A percentile compares a stretch with the other conserved stretches of the same genome.
phyloP scores from a whole-genome alignment of 2,888 invertebrate genomes.

The Caenorhabditis japonica region DNA sequence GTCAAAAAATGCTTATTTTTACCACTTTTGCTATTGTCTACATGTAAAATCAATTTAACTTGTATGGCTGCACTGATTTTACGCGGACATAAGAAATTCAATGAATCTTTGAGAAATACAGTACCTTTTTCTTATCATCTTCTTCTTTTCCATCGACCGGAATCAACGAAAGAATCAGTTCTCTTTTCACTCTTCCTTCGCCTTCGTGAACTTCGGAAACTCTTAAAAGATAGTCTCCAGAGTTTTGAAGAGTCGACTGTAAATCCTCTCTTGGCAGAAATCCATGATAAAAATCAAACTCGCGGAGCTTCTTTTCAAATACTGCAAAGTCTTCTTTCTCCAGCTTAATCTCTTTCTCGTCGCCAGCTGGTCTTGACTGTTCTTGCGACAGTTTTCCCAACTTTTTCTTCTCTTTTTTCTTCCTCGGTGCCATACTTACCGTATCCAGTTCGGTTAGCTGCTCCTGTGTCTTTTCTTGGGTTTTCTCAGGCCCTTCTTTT shows the following conservation, averaged over 20 bases:
- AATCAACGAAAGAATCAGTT: constrained; percentile 35
- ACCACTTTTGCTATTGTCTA: too few species aligned
- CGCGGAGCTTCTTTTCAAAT: constrained; percentile 30
- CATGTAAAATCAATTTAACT: too few species aligned
- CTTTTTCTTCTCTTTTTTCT: not conserved
- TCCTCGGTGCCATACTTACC: too few species aligned
- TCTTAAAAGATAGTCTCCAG: constrained; percentile 43
- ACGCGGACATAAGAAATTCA: too few species aligned
- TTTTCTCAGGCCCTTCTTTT: too few species aligned
- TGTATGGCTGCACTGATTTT: too few species aligned
- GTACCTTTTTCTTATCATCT: constrained; percentile 13
- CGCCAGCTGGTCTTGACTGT: too few species aligned
- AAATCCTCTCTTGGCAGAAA: constrained; percentile 53
- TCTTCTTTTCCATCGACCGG: constrained; percentile 1
- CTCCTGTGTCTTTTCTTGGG: too few species aligned
- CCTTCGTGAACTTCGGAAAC: constrained; percentile 26
- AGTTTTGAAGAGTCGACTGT: constrained; percentile 8
- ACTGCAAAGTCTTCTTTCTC: constrained; percentile 14
- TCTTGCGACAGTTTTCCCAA: too few species aligned
- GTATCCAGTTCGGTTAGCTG: not conserved
- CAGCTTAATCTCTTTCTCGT: not conserved
- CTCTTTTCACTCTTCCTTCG: constrained; percentile 24
- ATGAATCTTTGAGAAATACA: too few species aligned
- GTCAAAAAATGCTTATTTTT: too few species aligned
- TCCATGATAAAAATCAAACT: constrained; percentile 49